Percentiles rank a stretch among this genome's conserved stretches.
phyloP scores from a whole-genome alignment of 1,140 invertebrate genomes.

The Papilio aristodemus region DNA sequence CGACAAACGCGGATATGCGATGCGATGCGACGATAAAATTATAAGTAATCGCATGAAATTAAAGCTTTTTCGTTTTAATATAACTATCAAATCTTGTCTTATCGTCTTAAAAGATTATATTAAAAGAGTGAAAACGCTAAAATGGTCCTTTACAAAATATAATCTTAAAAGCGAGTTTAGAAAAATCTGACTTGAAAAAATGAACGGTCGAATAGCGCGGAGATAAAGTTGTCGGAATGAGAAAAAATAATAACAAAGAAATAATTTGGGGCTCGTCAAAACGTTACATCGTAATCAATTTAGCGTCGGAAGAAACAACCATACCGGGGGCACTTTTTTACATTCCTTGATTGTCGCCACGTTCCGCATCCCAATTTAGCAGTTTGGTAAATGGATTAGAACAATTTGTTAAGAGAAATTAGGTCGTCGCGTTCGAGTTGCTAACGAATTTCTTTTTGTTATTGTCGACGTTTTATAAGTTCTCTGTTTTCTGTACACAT shows the following conservation, averaged over 20 bases:
- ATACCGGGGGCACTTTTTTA: constrained; percentile 44
- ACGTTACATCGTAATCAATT: constrained; percentile 40
- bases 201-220: constrained; percentile 8
- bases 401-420: constrained; percentile 60
- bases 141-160: constrained; percentile 2
- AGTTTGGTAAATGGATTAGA: constrained; percentile 57
- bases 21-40: no score
- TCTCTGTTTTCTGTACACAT: constrained; percentile 14
- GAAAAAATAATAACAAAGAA: constrained; percentile 31
- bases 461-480: constrained; percentile 21
- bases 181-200: constrained; percentile 20
- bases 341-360: constrained; percentile 51
- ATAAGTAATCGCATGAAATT: no score
- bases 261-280: constrained; percentile 36
- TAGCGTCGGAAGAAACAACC: constrained; percentile 38
- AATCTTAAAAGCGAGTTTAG: not conserved
- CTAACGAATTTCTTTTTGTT: constrained; percentile 31
- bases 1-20: no score
- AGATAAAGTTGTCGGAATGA: constrained; percentile 15
- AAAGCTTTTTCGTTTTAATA: no score
- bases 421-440: constrained; percentile 41
- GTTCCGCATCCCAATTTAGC: constrained; percentile 46
- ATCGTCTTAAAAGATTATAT: no score
- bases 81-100: no score
- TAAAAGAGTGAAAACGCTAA: not conserved